Percentiles rank a stretch among this genome's conserved stretches.
Conservation (phyloP, 2,888 invertebrate species). For the Trachelus iudaicus region DNA sequence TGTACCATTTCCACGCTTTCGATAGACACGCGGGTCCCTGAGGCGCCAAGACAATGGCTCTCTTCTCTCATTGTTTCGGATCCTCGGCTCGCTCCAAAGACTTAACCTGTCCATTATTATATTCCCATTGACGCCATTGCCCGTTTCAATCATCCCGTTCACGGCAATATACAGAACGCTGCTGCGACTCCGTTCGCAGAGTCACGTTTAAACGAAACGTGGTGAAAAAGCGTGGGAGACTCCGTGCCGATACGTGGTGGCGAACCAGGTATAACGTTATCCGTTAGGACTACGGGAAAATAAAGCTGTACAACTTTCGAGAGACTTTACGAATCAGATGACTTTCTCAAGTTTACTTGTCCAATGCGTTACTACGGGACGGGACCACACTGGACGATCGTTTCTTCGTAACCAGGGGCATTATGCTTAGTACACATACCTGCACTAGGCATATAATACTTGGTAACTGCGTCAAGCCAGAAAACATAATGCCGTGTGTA, state of each 20-base stretch:
- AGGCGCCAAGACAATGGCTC: constrained; percentile 47
- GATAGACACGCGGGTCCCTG: constrained; percentile 31
- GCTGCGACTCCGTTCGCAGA: background rate
- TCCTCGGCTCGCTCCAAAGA: background rate
- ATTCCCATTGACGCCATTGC: background rate
- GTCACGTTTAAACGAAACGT: background rate
- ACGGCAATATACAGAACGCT: background rate
- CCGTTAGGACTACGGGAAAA: background rate
- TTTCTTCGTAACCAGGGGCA: constrained; percentile 25
- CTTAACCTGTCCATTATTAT: background rate
- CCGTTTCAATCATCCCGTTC: background rate
- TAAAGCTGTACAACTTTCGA: background rate
- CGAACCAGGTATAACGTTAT: background rate
- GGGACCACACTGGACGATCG: constrained; percentile 18
- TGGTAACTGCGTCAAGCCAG: constrained; percentile 32
- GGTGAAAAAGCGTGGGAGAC: background rate
- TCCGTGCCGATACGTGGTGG: background rate
- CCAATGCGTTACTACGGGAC: background rate
- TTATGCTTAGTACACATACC: constrained; percentile 38
- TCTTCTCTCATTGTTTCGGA: constrained; percentile 46
- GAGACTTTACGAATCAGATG: background rate
- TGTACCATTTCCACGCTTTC: constrained; percentile 6
- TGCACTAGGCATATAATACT: constrained; percentile 43
- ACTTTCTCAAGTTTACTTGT: background rate
- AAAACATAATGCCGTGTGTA: constrained; percentile 34